Evolutionary conservation across 2,113 vertebrate genomes (phyloP).

Genomic region (Saiga tatarica): DNA sequence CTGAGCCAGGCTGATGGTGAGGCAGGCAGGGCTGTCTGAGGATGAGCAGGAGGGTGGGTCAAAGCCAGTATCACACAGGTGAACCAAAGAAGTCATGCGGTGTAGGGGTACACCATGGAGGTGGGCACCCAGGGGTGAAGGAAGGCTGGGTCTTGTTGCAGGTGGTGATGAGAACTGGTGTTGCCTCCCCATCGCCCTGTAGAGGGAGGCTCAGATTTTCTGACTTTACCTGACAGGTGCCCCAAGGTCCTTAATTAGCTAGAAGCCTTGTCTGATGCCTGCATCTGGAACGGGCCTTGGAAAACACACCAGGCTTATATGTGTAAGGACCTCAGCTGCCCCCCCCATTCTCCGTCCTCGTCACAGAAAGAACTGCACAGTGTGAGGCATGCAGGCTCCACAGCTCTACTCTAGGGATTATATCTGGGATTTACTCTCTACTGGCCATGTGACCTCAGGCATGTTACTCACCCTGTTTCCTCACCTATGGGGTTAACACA

Average conservation of each 20-base stretch:
- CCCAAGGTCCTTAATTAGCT: background rate
- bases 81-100: fast-evolving
- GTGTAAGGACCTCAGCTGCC: background rate
- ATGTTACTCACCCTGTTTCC: background rate
- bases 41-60: background rate
- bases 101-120: too few relatives aligned
- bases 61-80: background rate
- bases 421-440: background rate
- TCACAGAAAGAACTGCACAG: background rate
- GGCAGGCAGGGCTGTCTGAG: background rate
- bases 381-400: background rate
- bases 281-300: background rate
- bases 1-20: background rate
- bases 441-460: background rate
- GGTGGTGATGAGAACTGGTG: background rate
- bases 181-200: background rate
- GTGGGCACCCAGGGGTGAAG: background rate
- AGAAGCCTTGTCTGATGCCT: background rate
- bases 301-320: background rate
- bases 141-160: background rate
- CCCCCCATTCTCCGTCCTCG: background rate
- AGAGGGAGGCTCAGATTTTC: background rate
- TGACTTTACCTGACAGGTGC: background rate
- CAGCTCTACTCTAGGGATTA: background rate
- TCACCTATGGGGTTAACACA: background rate